Conservation (phyloP, 1,140 invertebrate species). For the Euborellia annulipes region DNA sequence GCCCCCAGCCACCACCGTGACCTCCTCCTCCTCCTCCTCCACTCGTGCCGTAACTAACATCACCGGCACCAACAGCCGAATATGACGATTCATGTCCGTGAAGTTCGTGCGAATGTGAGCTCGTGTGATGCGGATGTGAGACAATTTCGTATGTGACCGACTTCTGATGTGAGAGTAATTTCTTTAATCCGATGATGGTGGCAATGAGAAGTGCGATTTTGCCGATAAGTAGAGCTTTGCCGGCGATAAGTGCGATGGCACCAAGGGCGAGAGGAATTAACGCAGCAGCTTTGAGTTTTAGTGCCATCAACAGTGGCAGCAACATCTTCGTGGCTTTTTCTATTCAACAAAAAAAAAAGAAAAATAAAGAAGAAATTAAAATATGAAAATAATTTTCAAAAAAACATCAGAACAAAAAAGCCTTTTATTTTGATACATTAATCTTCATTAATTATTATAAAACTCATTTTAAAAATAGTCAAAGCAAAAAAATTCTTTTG, state of each 20-base stretch:
- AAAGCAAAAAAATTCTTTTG: too few relatives aligned
- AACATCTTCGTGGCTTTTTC: constrained; percentile 62
- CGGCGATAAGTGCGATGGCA: constrained; percentile 64
- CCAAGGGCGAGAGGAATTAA: constrained; percentile 57
- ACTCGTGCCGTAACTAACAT: constrained; percentile 9
- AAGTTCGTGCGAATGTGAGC: constrained; percentile 37
- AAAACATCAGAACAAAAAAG: too few relatives aligned
- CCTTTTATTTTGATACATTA: background rate
- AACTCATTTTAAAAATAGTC: background rate
- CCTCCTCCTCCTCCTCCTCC: constrained; percentile 20
- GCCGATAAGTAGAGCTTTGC: constrained; percentile 65
- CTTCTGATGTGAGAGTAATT: constrained; percentile 53
- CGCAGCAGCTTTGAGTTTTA: constrained; percentile 61
- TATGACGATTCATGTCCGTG: too few relatives aligned
- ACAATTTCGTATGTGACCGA: constrained; percentile 74
- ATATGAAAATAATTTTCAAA: too few relatives aligned
- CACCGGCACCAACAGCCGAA: constrained; percentile 33
- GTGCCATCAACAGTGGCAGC: constrained; percentile 53
- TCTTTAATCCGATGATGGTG: constrained; percentile 66
- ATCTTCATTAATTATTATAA: background rate
- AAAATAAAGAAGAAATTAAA: too few relatives aligned
- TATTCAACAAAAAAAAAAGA: constrained; percentile 18
- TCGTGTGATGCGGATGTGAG: constrained; percentile 58
- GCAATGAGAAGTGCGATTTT: constrained; percentile 68
- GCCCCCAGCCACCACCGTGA: constrained; percentile 50